A percentile compares a stretch with the other conserved stretches of the same genome.
Evolutionary conservation across 2,113 vertebrate genomes (phyloP).

Genomic region (Ancistrus triradiatus): DNA sequence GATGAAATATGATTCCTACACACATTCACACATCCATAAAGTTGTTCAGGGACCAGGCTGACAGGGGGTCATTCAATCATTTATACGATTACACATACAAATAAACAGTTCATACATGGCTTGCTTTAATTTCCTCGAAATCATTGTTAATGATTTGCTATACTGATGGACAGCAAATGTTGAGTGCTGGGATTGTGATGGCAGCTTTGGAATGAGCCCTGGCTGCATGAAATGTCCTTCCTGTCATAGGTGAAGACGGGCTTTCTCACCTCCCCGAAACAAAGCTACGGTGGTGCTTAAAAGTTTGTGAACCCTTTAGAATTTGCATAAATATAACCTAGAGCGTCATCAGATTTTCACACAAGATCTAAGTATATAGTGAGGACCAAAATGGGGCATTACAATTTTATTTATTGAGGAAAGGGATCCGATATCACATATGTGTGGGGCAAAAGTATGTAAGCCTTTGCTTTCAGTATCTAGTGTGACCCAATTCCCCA

Average conservation of each 20-base stretch:
- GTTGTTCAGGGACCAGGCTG: constrained; percentile 1
- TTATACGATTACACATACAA: constrained; percentile 24
- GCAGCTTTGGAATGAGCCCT: constrained; percentile 44
- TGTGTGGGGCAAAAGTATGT: too few species aligned
- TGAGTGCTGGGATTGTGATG: not conserved
- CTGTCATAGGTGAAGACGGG: constrained; percentile 60
- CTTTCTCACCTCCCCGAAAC: constrained; percentile 56
- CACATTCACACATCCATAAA: constrained; percentile 16
- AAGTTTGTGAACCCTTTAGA: too few species aligned
- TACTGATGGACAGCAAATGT: not conserved
- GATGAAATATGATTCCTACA: constrained; percentile 41
- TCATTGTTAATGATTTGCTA: too few species aligned
- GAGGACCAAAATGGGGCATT: too few species aligned
- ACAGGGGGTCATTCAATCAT: not conserved
- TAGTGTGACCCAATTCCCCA: too few species aligned
- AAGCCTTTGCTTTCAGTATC: too few species aligned
- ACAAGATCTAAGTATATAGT: too few species aligned
- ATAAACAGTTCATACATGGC: constrained; percentile 8
- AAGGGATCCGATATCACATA: too few species aligned
- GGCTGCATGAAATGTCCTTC: constrained; percentile 59
- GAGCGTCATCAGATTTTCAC: too few species aligned
- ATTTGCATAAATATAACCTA: too few species aligned
- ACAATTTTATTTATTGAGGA: too few species aligned
- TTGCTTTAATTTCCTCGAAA: not conserved
- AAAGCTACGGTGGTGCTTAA: too few species aligned